Percentiles rank a stretch among this genome's conserved stretches.
These are phyloP conservation scores for Amyelois transitella DNA, from an alignment of 1,140 invertebrate species.

Conservation along the genomic window DNA sequence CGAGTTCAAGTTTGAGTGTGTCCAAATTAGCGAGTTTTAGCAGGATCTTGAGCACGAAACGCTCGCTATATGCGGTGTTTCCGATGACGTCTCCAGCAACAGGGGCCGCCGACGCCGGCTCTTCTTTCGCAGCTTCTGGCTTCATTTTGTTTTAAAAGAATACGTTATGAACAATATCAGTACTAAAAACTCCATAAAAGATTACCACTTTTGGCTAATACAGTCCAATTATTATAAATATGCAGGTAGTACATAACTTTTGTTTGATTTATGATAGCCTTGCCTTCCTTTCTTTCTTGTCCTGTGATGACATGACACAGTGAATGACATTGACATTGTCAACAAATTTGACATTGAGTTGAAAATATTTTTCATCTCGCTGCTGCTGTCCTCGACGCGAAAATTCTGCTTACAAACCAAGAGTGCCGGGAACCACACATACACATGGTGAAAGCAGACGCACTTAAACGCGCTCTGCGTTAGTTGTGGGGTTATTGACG, in stretches of 20 bases:
- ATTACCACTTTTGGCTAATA: too few relatives aligned
- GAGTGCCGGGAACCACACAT: too few relatives aligned
- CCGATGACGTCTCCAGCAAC: conserved; percentile 81
- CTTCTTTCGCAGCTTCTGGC: conserved; percentile 25
- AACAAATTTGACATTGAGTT: too few relatives aligned
- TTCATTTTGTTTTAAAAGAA: conserved; percentile 37
- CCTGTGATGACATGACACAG: neutral
- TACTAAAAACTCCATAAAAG: neutral
- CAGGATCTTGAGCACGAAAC: conserved; percentile 82
- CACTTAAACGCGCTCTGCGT: too few relatives aligned
- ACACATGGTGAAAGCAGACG: too few relatives aligned
- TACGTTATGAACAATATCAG: neutral
- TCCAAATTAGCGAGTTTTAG: conserved; percentile 73
- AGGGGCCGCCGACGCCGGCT: conserved; percentile 12
- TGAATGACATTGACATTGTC: neutral
- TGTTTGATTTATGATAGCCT: too few relatives aligned
- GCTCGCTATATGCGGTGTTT: conserved; percentile 82
- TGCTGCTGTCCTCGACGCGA: too few relatives aligned
- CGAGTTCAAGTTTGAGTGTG: conserved; percentile 63
- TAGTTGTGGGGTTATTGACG: too few relatives aligned
- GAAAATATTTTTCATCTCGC: too few relatives aligned
- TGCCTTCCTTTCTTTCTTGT: neutral
- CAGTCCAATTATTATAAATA: too few relatives aligned
- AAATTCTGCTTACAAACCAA: too few relatives aligned
- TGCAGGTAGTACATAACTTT: too few relatives aligned